phyloP scores from a whole-genome alignment of 1,140 invertebrate species.

The Zaprionus vittiger region DNA sequence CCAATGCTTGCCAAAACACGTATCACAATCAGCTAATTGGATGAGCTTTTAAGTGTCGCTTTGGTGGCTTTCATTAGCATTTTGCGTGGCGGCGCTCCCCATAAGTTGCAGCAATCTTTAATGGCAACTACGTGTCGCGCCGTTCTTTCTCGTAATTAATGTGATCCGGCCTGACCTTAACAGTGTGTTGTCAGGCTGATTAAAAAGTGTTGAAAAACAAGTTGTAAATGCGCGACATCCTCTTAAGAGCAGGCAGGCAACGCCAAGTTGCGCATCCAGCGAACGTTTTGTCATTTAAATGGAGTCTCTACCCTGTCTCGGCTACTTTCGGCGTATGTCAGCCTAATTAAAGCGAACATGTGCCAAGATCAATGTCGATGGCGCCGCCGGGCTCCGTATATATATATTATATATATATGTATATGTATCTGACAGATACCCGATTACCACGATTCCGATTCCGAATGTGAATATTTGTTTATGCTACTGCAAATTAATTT shows the following conservation, averaged over 20 bases:
- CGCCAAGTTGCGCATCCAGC: background rate
- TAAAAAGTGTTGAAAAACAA: constrained; percentile 79
- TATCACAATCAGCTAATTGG: constrained; percentile 79
- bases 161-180: constrained; percentile 75
- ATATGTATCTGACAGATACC: constrained; percentile 63
- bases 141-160: constrained; percentile 59
- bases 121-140: constrained; percentile 69
- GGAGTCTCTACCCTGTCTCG: constrained; percentile 43
- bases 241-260: background rate
- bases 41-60: constrained; percentile 55
- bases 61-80: constrained; percentile 77
- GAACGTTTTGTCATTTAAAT: constrained; percentile 73
- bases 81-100: constrained; percentile 44
- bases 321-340: constrained; percentile 53
- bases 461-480: constrained; percentile 43
- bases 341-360: constrained; percentile 79
- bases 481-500: constrained; percentile 75
- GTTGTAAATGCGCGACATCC: constrained; percentile 58
- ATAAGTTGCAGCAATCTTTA: constrained; percentile 50
- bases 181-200: constrained; percentile 75
- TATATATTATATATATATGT: too few species aligned
- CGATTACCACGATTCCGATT: constrained; percentile 31
- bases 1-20: constrained; percentile 68
- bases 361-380: constrained; percentile 78
- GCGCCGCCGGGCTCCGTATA: constrained; percentile 50